Evolutionary conservation across 2,888 invertebrate genomes (phyloP).

Genomic region (Dolichopus griseipennis): DNA sequence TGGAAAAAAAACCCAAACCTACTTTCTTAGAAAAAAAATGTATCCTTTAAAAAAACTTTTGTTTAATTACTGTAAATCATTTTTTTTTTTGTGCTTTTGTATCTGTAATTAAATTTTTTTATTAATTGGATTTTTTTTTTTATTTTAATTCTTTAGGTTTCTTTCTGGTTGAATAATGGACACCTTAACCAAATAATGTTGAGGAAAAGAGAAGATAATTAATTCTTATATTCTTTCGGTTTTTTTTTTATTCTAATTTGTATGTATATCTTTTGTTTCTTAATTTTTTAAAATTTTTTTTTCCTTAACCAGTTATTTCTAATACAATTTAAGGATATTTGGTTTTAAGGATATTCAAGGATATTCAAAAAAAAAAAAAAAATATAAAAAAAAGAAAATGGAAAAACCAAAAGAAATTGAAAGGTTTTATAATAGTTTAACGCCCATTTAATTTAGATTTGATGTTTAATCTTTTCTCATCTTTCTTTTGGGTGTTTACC

Average conservation of each 20-base stretch:
- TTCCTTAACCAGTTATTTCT: background rate
- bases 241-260: background rate
- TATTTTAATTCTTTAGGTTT: too few species aligned
- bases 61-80: too few species aligned
- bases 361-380: too few species aligned
- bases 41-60: too few species aligned
- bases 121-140: too few species aligned
- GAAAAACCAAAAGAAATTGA: background rate
- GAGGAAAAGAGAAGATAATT: background rate
- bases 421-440: background rate
- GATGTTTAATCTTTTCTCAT: background rate
- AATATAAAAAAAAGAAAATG: too few species aligned
- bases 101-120: too few species aligned
- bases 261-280: too few species aligned
- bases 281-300: background rate
- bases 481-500: background rate
- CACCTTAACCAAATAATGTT: background rate
- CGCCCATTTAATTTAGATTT: background rate
- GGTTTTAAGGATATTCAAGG: background rate
- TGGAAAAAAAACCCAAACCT: too few species aligned
- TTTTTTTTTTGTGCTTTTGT: too few species aligned
- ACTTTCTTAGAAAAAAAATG: too few species aligned
- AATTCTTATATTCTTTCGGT: background rate
- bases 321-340: background rate
- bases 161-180: too few species aligned